Evolutionary conservation across 1,140 invertebrate species (phyloP), one percentile per base, ranked within the genome.

Genomic region (Bombus affinis): DNA sequence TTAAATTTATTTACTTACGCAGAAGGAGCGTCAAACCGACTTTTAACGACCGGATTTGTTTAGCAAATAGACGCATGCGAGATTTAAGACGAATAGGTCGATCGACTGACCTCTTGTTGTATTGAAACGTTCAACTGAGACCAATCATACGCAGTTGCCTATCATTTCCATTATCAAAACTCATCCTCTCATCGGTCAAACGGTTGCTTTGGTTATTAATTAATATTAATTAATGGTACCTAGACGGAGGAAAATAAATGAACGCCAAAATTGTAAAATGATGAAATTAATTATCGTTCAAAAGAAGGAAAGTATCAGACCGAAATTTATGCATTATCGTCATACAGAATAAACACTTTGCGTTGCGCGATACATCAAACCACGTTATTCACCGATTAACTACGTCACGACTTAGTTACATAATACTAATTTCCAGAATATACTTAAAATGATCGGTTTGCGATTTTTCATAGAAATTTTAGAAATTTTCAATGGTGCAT

Each of bases 61-160:
- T 71, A 57, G 42, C 37, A 89, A 86, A 89, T 74, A 81, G 62
- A 73, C 39, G 10, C 10, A 42, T 65, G 59, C 70, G 28, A n/a
- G 62, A 32, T 22, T 25, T 66, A 5, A 32, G 35, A 57, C 42
- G 25, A 44, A 35, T 28, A 42, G 53, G 53, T 81, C 81, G 66
- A 59, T 39, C 39, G 4, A 42, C 22, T 78, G 81, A 89, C 62
- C 77, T 65, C 39, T 71, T 2, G 13, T 32, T 37, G 10, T 53
- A 59, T 70, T 53, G 47, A 59, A 57, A 83, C 35, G 37, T 79
- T 88, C 39, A 47, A 68, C 32, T 25, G 42, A 85, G 35, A 37
- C n/a, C 25, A 47, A 25, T 37, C 42, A 39, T n/a, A 25, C 10
- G 15, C 28, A 15, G 77, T 39, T 37, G 84, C 32, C 62, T 73